These are phyloP conservation scores for Lacerta agilis DNA, from an alignment of 2,797 vertebrate genomes.

Conservation along the genomic window DNA sequence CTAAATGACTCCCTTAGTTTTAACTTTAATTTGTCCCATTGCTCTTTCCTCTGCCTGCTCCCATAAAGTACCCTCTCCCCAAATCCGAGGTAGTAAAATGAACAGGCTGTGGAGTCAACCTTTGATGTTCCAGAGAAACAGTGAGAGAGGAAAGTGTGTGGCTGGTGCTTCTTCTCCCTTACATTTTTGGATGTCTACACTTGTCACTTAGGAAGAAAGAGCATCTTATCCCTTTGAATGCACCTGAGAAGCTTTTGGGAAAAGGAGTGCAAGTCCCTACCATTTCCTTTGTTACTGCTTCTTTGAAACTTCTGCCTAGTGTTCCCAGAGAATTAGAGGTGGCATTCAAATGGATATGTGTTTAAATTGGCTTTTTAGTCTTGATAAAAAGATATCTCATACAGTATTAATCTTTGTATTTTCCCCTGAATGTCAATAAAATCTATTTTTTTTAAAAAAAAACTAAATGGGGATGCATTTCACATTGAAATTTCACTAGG, in stretches of 20 bases:
- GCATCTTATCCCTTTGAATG: background rate
- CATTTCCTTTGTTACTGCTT: background rate
- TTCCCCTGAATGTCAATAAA: too few relatives aligned
- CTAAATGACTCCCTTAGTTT: background rate
- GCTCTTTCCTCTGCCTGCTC: background rate
- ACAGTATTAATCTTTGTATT: background rate
- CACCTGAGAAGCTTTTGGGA: background rate
- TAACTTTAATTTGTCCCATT: background rate
- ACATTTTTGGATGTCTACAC: background rate
- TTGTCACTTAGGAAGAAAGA: background rate
- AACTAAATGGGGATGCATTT: background rate
- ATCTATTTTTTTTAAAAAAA: too few relatives aligned
- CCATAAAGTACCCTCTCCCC: background rate
- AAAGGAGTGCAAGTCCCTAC: background rate
- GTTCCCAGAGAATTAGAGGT: background rate
- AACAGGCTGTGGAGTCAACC: background rate
- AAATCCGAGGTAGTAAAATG: background rate
- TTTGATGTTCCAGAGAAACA: background rate
- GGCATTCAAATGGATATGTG: background rate
- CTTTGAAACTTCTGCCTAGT: background rate
- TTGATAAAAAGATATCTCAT: too few relatives aligned
- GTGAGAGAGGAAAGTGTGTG: background rate
- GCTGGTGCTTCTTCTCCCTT: background rate
- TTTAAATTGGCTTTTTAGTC: too few relatives aligned
- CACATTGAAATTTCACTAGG: too few relatives aligned